These are phyloP conservation scores for Dicyrtoma fusca DNA, from an alignment of 2,888 invertebrate genomes.

Conservation along the genomic window DNA sequence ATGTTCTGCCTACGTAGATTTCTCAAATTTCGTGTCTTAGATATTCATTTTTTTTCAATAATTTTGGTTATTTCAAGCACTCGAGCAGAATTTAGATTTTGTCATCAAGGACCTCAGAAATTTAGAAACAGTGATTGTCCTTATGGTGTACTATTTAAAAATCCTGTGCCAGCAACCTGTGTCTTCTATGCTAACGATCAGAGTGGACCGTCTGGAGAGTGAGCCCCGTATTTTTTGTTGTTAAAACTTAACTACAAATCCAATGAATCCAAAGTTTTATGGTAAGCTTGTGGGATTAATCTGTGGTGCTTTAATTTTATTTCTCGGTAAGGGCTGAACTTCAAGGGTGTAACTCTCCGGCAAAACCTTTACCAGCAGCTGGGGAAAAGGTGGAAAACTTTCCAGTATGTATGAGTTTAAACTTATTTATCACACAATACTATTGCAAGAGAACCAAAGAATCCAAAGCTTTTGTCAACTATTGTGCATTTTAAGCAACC, in stretches of 20 bases:
- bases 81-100: conserved; percentile 24
- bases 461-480: too few relatives aligned
- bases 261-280: too few relatives aligned
- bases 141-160: conserved; percentile 4
- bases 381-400: background rate
- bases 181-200: conserved; percentile 29
- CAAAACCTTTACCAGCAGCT: background rate
- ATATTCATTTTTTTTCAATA: background rate
- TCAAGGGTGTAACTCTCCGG: background rate
- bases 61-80: too few relatives aligned
- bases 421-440: too few relatives aligned
- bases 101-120: conserved; percentile 22
- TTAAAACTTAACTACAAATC: background rate
- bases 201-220: conserved; percentile 23
- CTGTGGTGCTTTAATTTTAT: background rate
- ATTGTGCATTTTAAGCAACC: too few relatives aligned
- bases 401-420: background rate
- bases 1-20: background rate
- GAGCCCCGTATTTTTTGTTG: background rate
- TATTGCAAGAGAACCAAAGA: too few relatives aligned
- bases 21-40: background rate
- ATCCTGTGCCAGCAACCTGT: background rate
- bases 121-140: conserved; percentile 24
- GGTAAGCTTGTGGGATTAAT: too few relatives aligned
- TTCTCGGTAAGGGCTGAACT: conserved; percentile 18